Percentiles rank a stretch among this genome's conserved stretches.
These are phyloP conservation scores for Crenichthys baileyi DNA, from an alignment of 2,797 vertebrate genomes.

Conservation along the genomic window DNA sequence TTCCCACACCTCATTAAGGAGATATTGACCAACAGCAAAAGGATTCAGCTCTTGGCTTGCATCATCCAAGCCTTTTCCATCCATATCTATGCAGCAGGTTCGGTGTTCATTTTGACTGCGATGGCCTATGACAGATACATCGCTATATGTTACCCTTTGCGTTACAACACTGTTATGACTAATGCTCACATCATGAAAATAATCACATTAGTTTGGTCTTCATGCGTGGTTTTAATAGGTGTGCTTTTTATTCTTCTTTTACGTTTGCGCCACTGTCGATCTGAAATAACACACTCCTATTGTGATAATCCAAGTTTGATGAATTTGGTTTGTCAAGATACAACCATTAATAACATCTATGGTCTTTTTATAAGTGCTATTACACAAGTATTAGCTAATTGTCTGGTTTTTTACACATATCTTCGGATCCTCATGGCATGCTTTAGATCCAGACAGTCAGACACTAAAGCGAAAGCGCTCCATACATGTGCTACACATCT, in stretches of 20 bases:
- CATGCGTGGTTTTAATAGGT: constrained; percentile 46
- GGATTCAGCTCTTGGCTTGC: constrained; percentile 76
- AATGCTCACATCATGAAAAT: constrained; percentile 63
- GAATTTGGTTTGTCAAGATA: constrained; percentile 73
- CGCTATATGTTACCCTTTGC: constrained; percentile 83
- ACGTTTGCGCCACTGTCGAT: constrained; percentile 74
- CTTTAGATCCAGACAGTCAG: constrained; percentile 67
- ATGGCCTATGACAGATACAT: constrained; percentile 85
- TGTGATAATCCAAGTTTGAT: constrained; percentile 79
- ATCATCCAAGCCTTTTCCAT: constrained; percentile 85
- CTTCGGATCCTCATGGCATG: constrained; percentile 75
- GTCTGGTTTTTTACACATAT: constrained; percentile 73
- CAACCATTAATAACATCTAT: constrained; percentile 80
- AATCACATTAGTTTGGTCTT: constrained; percentile 67
- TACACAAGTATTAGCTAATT: constrained; percentile 60
- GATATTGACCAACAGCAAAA: constrained; percentile 64
- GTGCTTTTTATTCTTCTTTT: constrained; percentile 75
- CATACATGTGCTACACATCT: constrained; percentile 81
- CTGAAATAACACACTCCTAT: constrained; percentile 61
- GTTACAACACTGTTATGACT: constrained; percentile 80
- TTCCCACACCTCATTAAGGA: constrained; percentile 77
- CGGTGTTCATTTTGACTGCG: constrained; percentile 72
- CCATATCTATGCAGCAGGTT: constrained; percentile 78
- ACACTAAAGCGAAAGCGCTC: constrained; percentile 78
- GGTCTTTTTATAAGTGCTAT: constrained; percentile 51